phyloP scores from a whole-genome alignment of 2,888 invertebrate species.

The Leistus spinibarbis region DNA sequence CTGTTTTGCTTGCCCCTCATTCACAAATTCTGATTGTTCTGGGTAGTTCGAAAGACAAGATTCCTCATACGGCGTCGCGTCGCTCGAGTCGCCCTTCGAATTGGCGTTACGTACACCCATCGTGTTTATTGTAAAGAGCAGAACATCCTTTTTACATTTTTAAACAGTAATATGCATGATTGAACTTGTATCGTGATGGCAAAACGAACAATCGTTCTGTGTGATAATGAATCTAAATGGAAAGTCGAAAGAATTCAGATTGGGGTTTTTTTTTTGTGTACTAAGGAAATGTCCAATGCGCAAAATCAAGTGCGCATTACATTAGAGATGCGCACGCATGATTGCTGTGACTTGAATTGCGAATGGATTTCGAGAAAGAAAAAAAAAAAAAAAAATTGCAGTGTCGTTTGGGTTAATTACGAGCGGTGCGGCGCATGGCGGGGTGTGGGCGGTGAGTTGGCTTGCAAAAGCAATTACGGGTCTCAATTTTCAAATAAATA shows the following conservation, averaged over 20 bases:
- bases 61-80: too few relatives aligned
- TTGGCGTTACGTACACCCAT: not conserved
- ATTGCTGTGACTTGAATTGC: too few relatives aligned
- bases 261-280: too few relatives aligned
- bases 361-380: too few relatives aligned
- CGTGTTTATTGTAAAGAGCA: too few relatives aligned
- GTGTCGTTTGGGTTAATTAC: constrained; percentile 18
- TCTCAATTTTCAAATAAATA: constrained; percentile 33
- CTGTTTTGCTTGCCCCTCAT: constrained; percentile 21
- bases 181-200: too few relatives aligned
- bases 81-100: not conserved
- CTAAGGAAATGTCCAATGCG: not conserved
- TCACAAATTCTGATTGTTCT: constrained; percentile 34
- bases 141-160: too few relatives aligned
- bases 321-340: not conserved
- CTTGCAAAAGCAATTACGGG: constrained; percentile 10
- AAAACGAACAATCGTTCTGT: too few relatives aligned
- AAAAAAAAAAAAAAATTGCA: constrained; percentile 17
- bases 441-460: not conserved
- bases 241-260: too few relatives aligned
- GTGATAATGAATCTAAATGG: too few relatives aligned
- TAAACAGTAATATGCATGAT: too few relatives aligned
- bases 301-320: not conserved
- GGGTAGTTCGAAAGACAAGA: too few relatives aligned
- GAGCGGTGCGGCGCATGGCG: constrained; percentile 9